Evolutionary conservation across 2,888 invertebrate genomes (phyloP).

Genomic region (Tipula helvola): DNA sequence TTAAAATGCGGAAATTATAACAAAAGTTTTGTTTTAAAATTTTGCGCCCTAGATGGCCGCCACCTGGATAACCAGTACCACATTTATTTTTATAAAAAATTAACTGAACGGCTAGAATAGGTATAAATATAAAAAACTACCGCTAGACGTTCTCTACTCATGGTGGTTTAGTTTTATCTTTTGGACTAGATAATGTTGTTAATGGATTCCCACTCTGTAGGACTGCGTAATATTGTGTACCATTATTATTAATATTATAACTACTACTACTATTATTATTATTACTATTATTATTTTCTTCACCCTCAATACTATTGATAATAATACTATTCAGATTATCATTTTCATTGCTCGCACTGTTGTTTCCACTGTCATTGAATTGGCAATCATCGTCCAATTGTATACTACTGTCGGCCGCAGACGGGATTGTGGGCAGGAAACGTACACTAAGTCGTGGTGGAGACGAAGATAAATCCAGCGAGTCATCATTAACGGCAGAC

Average conservation of each 20-base stretch:
- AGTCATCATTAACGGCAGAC: constrained; percentile 67
- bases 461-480: constrained; percentile 37
- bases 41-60: background rate
- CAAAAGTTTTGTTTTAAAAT: background rate
- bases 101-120: background rate
- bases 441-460: constrained; percentile 41
- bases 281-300: constrained; percentile 6
- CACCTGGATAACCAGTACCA: background rate
- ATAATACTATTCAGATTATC: background rate
- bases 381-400: constrained; percentile 49
- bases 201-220: constrained; percentile 21
- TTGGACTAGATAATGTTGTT: constrained; percentile 24
- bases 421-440: constrained; percentile 59
- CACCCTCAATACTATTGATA: constrained; percentile 30
- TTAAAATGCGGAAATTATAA: background rate
- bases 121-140: background rate
- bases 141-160: constrained; percentile 20
- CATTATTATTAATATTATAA: background rate
- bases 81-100: background rate
- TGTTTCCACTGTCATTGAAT: background rate
- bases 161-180: constrained; percentile 27
- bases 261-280: background rate
- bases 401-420: constrained; percentile 58
- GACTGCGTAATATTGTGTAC: constrained; percentile 21
- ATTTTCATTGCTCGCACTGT: background rate